phyloP scores from a whole-genome alignment of 2,888 invertebrate genomes.

The Drosophila parthenogenetica region DNA sequence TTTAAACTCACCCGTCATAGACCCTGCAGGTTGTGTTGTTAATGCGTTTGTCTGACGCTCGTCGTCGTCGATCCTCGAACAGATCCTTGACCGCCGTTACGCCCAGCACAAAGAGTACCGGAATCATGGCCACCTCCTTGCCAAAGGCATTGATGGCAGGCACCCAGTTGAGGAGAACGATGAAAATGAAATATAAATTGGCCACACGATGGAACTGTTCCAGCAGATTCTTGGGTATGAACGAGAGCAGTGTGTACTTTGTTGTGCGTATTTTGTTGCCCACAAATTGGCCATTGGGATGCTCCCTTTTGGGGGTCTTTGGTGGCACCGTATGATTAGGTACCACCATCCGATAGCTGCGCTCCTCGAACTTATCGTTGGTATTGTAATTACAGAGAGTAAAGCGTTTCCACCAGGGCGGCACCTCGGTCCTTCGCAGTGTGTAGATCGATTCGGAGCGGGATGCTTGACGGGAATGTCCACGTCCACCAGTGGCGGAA shows the following conservation, averaged over 20 bases:
- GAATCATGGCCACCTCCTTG: constrained; percentile 97
- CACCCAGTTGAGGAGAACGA: constrained; percentile 98
- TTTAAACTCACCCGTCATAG: constrained; percentile 95
- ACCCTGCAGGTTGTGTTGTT: constrained; percentile 97
- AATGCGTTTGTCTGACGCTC: constrained; percentile 96
- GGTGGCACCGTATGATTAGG: constrained; percentile 94
- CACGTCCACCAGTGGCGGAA: constrained; percentile 86
- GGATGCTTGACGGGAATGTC: constrained; percentile 94
- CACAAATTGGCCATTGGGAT: constrained; percentile 93
- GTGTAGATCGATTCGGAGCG: constrained; percentile 96
- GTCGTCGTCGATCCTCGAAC: constrained; percentile 96
- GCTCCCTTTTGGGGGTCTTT: constrained; percentile 91
- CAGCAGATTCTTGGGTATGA: constrained; percentile 97
- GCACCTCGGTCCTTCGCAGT: constrained; percentile 90
- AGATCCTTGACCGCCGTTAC: constrained; percentile 98
- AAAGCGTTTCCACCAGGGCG: constrained; percentile 90
- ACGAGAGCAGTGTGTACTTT: constrained; percentile 96
- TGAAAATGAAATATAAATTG: constrained; percentile 98
- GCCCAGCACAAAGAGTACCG: constrained; percentile 96
- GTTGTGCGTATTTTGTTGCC: constrained; percentile 96
- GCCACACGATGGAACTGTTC: constrained; percentile 99
- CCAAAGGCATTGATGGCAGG: constrained; percentile 97
- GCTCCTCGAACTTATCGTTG: constrained; percentile 88
- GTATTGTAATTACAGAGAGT: constrained; percentile 88
- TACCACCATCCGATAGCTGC: constrained; percentile 90